These are phyloP conservation scores for Platycheirus rosarum DNA, from an alignment of 2,888 invertebrate genomes.

Conservation along the genomic window DNA sequence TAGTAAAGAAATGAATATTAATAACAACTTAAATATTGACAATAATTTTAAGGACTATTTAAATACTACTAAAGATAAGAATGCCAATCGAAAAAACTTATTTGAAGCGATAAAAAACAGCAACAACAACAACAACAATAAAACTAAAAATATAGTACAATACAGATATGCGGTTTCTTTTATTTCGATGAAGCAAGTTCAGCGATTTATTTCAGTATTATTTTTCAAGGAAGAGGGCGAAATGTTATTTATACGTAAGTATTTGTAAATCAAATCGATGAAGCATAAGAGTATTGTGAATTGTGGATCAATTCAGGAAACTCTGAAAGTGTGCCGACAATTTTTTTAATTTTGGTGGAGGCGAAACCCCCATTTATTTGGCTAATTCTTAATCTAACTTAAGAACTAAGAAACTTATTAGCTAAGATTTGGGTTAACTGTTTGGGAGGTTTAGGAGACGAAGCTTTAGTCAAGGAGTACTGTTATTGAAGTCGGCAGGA, in stretches of 20 bases:
- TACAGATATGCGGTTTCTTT: slow-evolving; percentile 81
- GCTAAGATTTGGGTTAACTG: too few relatives aligned
- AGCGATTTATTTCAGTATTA: slow-evolving; percentile 24
- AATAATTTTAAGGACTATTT: slow-evolving; percentile 79
- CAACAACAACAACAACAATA: slow-evolving; percentile 81
- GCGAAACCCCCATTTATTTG: too few relatives aligned
- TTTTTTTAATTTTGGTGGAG: too few relatives aligned
- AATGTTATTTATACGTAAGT: not conserved
- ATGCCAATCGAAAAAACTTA: slow-evolving; percentile 74
- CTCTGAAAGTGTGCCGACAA: too few relatives aligned
- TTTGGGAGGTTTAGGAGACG: too few relatives aligned
- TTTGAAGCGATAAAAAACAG: slow-evolving; percentile 77
- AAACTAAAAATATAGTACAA: slow-evolving; percentile 82
- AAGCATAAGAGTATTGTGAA: too few relatives aligned
- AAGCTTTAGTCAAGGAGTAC: too few relatives aligned
- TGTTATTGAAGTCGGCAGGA: too few relatives aligned
- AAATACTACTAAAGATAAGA: slow-evolving; percentile 77
- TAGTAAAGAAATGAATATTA: slow-evolving; percentile 49
- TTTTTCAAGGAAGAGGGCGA: not conserved
- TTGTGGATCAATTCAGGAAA: too few relatives aligned
- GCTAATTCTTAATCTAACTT: too few relatives aligned
- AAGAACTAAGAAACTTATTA: too few relatives aligned
- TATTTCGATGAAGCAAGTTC: slow-evolving; percentile 61
- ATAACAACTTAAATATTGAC: slow-evolving; percentile 76
- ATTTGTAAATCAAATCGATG: too few relatives aligned